phyloP scores from a whole-genome alignment of 2,888 invertebrate genomes.

The Coleophora deauratella region DNA sequence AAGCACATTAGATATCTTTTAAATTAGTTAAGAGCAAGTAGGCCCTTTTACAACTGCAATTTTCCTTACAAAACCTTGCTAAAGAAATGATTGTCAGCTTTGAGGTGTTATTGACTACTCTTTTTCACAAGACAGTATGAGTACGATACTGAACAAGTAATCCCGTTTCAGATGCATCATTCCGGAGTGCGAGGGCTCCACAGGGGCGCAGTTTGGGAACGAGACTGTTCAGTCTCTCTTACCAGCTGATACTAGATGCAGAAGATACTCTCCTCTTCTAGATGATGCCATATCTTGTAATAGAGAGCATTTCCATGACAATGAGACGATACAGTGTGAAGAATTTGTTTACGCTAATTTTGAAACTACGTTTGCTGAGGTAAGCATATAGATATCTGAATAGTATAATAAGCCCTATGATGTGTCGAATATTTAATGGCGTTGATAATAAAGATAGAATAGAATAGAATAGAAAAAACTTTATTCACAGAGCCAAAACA shows the following conservation, averaged over 20 bases:
- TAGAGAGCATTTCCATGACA: conserved; percentile 31
- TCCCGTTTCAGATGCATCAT: conserved; percentile 60
- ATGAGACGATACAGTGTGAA: conserved; percentile 36
- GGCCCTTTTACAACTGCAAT: too few relatives aligned
- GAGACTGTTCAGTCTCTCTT: conserved; percentile 29
- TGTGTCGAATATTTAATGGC: too few relatives aligned
- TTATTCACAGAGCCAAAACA: too few relatives aligned
- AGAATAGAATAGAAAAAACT: too few relatives aligned
- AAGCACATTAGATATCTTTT: too few relatives aligned
- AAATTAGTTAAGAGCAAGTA: too few relatives aligned
- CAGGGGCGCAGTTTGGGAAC: conserved; percentile 23
- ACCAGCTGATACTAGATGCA: conserved; percentile 27
- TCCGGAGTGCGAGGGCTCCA: conserved; percentile 66
- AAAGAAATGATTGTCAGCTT: too few relatives aligned
- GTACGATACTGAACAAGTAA: too few relatives aligned
- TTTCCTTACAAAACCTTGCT: too few relatives aligned
- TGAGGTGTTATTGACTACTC: too few relatives aligned
- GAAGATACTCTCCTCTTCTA: conserved; percentile 29
- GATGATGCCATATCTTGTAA: conserved; percentile 25
- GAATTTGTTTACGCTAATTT: conserved; percentile 39
- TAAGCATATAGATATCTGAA: conserved; percentile 18
- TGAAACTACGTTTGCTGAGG: conserved; percentile 57
- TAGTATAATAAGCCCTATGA: background rate
- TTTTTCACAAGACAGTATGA: too few relatives aligned
- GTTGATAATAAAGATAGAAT: too few relatives aligned